phyloP scores from a whole-genome alignment of 2,888 invertebrate species.

The Hemistola chrysoprasaria region DNA sequence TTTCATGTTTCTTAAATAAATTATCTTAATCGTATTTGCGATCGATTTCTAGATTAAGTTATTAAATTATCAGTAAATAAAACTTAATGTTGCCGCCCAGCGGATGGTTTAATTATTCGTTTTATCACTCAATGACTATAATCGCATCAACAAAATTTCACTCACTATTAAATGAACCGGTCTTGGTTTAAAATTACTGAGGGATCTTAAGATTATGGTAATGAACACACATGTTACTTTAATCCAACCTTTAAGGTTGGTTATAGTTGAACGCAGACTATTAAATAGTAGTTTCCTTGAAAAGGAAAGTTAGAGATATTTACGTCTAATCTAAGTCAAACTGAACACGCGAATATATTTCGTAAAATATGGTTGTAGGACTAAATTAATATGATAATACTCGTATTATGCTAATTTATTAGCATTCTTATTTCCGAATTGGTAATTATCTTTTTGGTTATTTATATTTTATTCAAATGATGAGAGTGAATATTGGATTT shows the following conservation, averaged over 20 bases:
- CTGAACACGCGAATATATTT: no score
- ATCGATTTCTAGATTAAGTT: conserved; percentile 39
- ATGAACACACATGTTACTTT: conserved; percentile 5
- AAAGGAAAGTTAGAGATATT: conserved; percentile 22
- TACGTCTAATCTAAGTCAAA: no score
- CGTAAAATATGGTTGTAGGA: no score
- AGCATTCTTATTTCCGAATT: no score
- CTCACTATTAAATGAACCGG: conserved; percentile 28
- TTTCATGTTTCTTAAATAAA: conserved; percentile 17
- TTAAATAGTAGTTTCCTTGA: conserved; percentile 3
- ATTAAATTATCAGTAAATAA: conserved; percentile 43
- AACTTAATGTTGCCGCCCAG: conserved; percentile 31
- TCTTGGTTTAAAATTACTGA: background rate
- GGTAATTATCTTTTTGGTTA: no score
- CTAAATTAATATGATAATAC: no score
- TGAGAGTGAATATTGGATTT: no score
- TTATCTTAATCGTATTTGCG: conserved; percentile 18
- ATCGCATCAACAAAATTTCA: conserved; percentile 47
- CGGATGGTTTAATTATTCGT: conserved; percentile 40
- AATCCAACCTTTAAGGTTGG: no score
- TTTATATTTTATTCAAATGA: no score
- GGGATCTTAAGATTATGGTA: conserved; percentile 19
- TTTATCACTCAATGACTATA: conserved; percentile 35
- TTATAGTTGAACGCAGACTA: no score
- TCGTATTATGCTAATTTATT: no score